These are phyloP conservation scores for Phacellophora camtschatica DNA, from an alignment of 30 jellyfish, hydroid and myxozoan species.

Conservation along the genomic window DNA sequence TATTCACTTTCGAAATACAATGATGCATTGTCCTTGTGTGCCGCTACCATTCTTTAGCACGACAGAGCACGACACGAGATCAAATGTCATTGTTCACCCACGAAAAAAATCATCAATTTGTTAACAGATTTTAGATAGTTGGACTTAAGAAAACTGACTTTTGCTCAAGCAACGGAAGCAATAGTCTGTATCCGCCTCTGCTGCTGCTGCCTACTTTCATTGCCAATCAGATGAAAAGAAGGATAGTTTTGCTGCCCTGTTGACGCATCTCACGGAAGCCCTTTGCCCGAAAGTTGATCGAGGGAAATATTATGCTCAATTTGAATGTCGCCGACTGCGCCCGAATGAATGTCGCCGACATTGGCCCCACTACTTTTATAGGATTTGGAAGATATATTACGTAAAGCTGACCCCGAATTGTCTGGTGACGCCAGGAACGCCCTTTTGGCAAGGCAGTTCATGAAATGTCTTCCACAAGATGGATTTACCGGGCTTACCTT, in stretches of 20 bases:
- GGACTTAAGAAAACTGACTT: too few relatives aligned
- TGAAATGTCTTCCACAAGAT: not conserved
- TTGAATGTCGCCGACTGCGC: not conserved
- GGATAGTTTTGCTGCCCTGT: not conserved
- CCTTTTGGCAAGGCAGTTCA: not conserved
- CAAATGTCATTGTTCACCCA: too few relatives aligned
- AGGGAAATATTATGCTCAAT: not conserved
- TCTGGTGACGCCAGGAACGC: not conserved
- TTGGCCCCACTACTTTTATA: not conserved
- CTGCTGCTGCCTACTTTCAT: constrained; percentile 16
- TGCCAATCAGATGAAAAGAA: not conserved
- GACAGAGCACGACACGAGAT: too few relatives aligned
- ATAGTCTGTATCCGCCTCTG: too few relatives aligned
- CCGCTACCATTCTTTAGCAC: too few relatives aligned
- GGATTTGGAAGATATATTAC: not conserved
- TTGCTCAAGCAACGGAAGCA: too few relatives aligned
- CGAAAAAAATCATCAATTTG: too few relatives aligned
- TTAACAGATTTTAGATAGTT: too few relatives aligned
- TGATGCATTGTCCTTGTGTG: too few relatives aligned
- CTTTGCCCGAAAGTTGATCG: constrained; percentile 22
- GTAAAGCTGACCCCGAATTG: constrained; percentile 19
- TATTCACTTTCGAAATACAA: too few relatives aligned
- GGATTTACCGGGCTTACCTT: not conserved
- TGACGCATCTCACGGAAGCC: not conserved
- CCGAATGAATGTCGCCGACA: not conserved